These are phyloP conservation scores for Bettongia penicillata DNA, from an alignment of 2,113 vertebrate genomes.

Conservation along the genomic window DNA sequence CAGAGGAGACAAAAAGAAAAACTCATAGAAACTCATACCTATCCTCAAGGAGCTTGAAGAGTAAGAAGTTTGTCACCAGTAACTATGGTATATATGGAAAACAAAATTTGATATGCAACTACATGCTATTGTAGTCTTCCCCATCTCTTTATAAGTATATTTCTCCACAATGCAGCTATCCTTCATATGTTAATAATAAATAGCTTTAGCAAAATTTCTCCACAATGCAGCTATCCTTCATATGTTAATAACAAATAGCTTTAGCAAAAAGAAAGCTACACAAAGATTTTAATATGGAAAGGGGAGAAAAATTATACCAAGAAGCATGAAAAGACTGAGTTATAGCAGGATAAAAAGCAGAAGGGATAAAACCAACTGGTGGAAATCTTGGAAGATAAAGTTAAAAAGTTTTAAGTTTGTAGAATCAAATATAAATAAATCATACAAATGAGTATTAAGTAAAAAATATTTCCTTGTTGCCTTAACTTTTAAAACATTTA, in stretches of 20 bases:
- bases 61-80: background rate
- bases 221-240: background rate
- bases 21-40: background rate
- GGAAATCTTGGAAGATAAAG: background rate
- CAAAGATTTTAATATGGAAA: background rate
- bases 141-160: background rate
- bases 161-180: background rate
- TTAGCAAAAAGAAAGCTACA: background rate
- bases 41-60: background rate
- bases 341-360: background rate
- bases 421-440: background rate
- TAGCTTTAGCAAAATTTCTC: background rate
- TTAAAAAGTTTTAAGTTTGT: background rate
- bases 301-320: background rate
- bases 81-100: background rate
- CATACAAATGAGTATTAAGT: background rate
- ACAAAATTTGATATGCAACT: background rate
- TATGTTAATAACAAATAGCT: background rate
- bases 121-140: background rate
- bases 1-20: background rate
- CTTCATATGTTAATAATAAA: background rate
- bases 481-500: background rate
- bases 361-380: background rate
- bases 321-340: background rate
- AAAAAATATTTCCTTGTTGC: background rate